Conservation (phyloP, 2,113 vertebrate species). For the Terrapene triunguis region DNA sequence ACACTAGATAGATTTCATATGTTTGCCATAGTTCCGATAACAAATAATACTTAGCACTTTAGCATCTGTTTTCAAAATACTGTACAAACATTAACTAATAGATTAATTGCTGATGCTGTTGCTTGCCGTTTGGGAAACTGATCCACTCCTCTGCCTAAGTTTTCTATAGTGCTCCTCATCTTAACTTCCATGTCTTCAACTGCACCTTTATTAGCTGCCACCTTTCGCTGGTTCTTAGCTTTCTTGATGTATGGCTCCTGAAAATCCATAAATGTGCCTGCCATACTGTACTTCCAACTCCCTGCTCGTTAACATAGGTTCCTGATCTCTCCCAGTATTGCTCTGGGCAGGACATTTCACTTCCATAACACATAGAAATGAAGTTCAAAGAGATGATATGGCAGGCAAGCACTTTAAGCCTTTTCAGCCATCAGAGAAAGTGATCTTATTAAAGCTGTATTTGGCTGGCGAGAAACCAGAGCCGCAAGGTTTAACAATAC, state of each 20-base stretch:
- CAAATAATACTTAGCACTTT: not conserved
- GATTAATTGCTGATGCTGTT: not conserved
- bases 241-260: not conserved
- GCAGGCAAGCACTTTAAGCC: slow-evolving; percentile 40
- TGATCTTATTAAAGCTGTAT: slow-evolving; percentile 57
- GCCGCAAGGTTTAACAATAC: slow-evolving; percentile 2
- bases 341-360: slow-evolving; percentile 12
- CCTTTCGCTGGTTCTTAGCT: not conserved
- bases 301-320: not conserved
- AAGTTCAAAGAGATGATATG: slow-evolving; percentile 50
- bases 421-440: slow-evolving; percentile 27
- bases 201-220: not conserved
- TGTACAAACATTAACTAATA: not conserved
- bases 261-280: slow-evolving; percentile 13
- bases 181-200: not conserved
- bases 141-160: not conserved
- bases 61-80: not conserved
- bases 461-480: slow-evolving; percentile 51
- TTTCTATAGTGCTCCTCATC: not conserved
- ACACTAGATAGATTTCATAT: not conserved
- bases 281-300: not conserved
- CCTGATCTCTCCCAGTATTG: not conserved
- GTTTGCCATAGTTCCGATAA: not conserved
- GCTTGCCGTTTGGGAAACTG: not conserved
- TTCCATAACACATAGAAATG: not conserved